Conservation (phyloP, 2,113 vertebrate genomes). For the Recurvirostra avosetta region DNA sequence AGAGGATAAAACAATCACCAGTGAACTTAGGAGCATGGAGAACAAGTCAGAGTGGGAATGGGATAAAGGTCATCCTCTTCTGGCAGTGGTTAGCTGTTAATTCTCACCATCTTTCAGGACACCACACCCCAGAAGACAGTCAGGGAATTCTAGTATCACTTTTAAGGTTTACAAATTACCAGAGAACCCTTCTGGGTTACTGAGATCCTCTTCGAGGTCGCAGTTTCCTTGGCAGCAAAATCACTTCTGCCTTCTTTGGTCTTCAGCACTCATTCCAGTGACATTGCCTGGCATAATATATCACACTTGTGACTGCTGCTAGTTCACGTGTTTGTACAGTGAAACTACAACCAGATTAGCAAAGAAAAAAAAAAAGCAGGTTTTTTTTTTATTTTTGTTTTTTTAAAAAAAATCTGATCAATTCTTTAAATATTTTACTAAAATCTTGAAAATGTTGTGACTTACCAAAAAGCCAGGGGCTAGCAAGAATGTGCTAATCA, state of each 20-base stretch:
- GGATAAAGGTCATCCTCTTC: background rate
- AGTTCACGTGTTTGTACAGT: background rate
- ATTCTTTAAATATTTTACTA: background rate
- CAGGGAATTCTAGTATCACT: background rate
- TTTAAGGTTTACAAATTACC: background rate
- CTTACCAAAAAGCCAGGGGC: background rate
- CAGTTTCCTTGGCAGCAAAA: background rate
- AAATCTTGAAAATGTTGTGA: background rate
- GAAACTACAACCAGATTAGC: background rate
- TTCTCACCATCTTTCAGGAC: background rate
- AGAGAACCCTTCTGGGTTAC: background rate
- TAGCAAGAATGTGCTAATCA: background rate
- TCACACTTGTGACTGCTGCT: accelerated
- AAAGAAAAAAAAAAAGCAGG: accelerated
- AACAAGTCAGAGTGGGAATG: background rate
- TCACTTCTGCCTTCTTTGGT: background rate
- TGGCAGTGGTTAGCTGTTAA: background rate
- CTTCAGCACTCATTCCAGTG: background rate
- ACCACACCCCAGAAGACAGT: background rate
- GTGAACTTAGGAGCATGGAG: background rate
- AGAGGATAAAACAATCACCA: background rate
- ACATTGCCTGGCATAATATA: background rate
- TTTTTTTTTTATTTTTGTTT: background rate
- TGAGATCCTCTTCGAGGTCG: background rate
- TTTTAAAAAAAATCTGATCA: background rate